Percentiles rank a stretch among this genome's conserved stretches.
Evolutionary conservation across 2,888 invertebrate species (phyloP).

Genomic region (Dynastes hyllus): DNA sequence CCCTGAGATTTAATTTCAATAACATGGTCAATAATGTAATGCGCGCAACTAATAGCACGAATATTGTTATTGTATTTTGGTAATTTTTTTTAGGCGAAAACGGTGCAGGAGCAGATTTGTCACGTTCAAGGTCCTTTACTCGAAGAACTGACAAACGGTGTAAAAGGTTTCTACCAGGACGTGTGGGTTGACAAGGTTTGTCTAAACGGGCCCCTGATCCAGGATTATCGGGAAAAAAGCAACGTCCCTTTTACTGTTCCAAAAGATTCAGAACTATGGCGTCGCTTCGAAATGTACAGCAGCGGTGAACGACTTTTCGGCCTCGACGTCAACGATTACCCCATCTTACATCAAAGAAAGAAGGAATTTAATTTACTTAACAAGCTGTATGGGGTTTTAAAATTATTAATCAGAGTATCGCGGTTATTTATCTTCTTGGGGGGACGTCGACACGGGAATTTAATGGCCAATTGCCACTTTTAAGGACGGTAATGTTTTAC

Average conservation of each 20-base stretch:
- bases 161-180: conserved; percentile 78
- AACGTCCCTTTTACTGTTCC: conserved; percentile 82
- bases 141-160: conserved; percentile 82
- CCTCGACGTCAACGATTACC: conserved; percentile 87
- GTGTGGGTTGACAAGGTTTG: conserved; percentile 83
- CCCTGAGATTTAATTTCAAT: conserved; percentile 84
- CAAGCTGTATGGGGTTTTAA: conserved; percentile 85
- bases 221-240: conserved; percentile 89
- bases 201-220: conserved; percentile 89
- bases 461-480: conserved; percentile 85
- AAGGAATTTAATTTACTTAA: conserved; percentile 89
- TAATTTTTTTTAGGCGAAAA: conserved; percentile 72
- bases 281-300: conserved; percentile 86
- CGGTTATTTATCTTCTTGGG: conserved; percentile 91
- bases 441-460: conserved; percentile 86
- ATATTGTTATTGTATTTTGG: no score
- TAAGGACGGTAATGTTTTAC: conserved; percentile 77
- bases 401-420: conserved; percentile 88
- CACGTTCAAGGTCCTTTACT: conserved; percentile 85
- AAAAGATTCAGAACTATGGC: conserved; percentile 89
- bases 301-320: conserved; percentile 91
- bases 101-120: conserved; percentile 81
- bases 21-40: conserved; percentile 83
- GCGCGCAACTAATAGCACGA: conserved; percentile 50
- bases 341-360: conserved; percentile 83